A percentile compares a stretch with the other conserved stretches of the same genome.
Conservation (phyloP, 2,888 invertebrate genomes). For the Alentia gelatinosa region DNA sequence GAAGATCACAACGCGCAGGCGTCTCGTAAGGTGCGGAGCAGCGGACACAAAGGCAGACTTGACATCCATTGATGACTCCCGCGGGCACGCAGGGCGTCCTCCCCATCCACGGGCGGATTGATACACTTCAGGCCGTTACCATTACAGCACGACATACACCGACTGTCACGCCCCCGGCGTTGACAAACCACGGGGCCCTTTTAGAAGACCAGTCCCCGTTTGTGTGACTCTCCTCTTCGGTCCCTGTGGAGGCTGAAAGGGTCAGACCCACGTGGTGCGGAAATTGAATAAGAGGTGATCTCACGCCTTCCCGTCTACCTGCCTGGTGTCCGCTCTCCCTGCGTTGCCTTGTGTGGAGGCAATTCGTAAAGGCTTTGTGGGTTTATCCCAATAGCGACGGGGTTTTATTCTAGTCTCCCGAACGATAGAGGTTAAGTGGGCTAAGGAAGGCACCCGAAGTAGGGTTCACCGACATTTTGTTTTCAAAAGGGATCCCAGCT, state of each 20-base stretch:
- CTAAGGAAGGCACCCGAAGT: background rate
- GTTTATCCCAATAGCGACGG: background rate
- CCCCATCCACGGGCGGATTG: background rate
- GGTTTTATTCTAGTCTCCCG: background rate
- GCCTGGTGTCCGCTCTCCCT: background rate
- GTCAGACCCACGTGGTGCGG: background rate
- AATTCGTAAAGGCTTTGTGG: background rate
- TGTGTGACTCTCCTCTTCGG: background rate
- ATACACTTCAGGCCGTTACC: background rate
- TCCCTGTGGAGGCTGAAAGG: background rate
- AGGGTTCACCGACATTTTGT: background rate
- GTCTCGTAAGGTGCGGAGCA: background rate
- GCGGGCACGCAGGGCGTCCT: background rate
- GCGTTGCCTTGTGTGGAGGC: background rate
- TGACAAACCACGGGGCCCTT: background rate
- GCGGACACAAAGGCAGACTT: background rate
- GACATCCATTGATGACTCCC: background rate
- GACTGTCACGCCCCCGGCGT: background rate
- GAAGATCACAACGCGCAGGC: background rate
- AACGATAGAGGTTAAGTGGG: background rate
- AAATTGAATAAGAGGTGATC: background rate
- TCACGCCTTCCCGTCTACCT: background rate
- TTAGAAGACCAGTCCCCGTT: background rate
- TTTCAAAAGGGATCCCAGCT: background rate
- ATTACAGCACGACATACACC: background rate